These are phyloP conservation scores for Euphydryas editha DNA, from an alignment of 2,888 invertebrate genomes.

Conservation along the genomic window DNA sequence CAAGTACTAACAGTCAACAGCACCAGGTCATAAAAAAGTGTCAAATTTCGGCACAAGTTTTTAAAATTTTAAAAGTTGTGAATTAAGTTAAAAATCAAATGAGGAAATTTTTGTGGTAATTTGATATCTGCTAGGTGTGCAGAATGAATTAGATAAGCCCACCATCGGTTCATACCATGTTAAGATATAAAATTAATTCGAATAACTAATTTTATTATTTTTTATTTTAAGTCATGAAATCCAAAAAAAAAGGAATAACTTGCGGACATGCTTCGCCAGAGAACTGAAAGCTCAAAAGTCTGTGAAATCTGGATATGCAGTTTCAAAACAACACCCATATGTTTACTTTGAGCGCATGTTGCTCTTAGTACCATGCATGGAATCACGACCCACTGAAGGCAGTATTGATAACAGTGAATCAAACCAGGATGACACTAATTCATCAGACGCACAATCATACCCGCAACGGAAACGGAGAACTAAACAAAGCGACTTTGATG, in stretches of 20 bases:
- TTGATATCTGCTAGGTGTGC: too few relatives aligned
- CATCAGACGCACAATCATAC: background rate
- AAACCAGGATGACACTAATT: background rate
- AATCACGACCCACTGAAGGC: background rate
- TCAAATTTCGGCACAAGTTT: too few relatives aligned
- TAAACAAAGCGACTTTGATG: background rate
- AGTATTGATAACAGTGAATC: background rate
- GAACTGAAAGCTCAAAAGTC: background rate
- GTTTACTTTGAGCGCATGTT: constrained; percentile 1
- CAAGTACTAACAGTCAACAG: too few relatives aligned
- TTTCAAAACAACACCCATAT: background rate
- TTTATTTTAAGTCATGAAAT: background rate
- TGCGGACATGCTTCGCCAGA: background rate
- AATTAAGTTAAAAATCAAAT: too few relatives aligned
- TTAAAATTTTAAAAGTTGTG: too few relatives aligned
- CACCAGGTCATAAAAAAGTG: too few relatives aligned
- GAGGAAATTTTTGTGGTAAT: too few relatives aligned
- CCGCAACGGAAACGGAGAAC: background rate
- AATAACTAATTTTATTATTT: background rate
- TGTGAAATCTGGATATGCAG: background rate
- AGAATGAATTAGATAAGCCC: too few relatives aligned
- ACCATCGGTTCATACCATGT: too few relatives aligned
- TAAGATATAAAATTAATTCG: background rate
- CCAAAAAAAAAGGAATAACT: background rate
- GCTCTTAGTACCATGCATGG: background rate